Evolutionary conservation across 2,888 invertebrate species (phyloP), one percentile per base, ranked within the genome.

Genomic region (Empis stercorea): DNA sequence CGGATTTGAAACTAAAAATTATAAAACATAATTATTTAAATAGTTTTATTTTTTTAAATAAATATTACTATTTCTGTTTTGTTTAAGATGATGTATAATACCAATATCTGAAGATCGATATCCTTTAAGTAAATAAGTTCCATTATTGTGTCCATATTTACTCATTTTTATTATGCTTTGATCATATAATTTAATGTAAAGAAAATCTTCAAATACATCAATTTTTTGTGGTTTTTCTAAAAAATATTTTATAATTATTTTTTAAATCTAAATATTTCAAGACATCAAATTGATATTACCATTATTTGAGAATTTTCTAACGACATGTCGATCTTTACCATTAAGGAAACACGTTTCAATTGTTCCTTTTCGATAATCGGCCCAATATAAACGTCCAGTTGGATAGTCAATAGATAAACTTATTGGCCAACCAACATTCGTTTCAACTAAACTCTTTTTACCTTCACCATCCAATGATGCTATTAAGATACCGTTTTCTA

Each of bases 351-450:
- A 74, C 38, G 79, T 79, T 66, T 86, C 84, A 48, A 89, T 75
- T 16, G 79, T 76, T 55, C 76, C 76, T 54, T 78, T 76, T 65
- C 87, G 86, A n/a, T 80, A 78, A 71, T 92, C 92, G 11, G 84
- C 78, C 84, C 87, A 87, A 72, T 89, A 91, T 4, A 92, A 65
- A 7, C 89, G 72, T n/a, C 73, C 71, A 0, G 81, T 80, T 1
- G 84, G 77, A 62, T 79, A 76, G 66, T 86, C 85, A 46, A 89
- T 73, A 6, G 87, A 80, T 41, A 91, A 72, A 54, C 87, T 84
- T 5, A 78, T 76, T 1, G 86, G 86, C 74, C 86, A 84, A 13
- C 81, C 75, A 51, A 82, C 71, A 55, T 79, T 74, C 4, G 73
- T 71, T 47, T 72, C 69, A 44, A 83, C 75, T 36, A 87, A 65